phyloP scores from a whole-genome alignment of 2,888 invertebrate species.

The Helicoverpa assulta region DNA sequence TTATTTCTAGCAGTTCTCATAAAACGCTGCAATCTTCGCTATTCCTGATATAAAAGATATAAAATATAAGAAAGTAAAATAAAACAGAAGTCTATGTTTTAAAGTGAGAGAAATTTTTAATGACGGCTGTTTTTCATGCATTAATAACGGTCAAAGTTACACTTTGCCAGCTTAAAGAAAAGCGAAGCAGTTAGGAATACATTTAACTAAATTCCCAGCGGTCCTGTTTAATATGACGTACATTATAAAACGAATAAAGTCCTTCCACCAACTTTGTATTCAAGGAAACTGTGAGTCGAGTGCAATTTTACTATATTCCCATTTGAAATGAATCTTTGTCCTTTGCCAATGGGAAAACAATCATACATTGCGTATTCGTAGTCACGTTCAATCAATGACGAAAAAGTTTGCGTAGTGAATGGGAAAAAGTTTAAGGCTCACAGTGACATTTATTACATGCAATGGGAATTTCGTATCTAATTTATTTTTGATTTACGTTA shows the following conservation, averaged over 20 bases:
- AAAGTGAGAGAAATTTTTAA: neutral
- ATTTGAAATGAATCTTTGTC: constrained; percentile 16
- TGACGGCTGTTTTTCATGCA: neutral
- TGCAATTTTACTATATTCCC: constrained; percentile 21
- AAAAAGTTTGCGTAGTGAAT: constrained; percentile 1
- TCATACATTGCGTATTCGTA: neutral
- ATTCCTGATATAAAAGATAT: neutral
- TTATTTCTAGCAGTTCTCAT: neutral
- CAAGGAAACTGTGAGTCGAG: constrained; percentile 5
- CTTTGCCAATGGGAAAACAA: constrained; percentile 12
- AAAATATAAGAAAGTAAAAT: neutral
- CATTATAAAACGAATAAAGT: constrained; percentile 15
- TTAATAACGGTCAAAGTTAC: neutral
- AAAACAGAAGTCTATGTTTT: neutral
- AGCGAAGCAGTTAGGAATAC: neutral
- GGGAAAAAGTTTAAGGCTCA: constrained; percentile 15
- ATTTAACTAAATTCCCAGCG: constrained; percentile 7
- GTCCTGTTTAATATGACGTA: neutral
- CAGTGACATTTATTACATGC: constrained; percentile 13
- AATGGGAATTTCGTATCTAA: neutral
- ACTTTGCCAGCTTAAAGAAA: neutral
- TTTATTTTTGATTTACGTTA: no score
- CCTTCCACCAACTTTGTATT: constrained; percentile 5
- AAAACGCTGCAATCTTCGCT: constrained; percentile 6
- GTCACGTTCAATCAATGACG: neutral